Base-by-base conservation (phyloP, 2,888 invertebrate genomes). In the Eupeodes luniger region DNA sequence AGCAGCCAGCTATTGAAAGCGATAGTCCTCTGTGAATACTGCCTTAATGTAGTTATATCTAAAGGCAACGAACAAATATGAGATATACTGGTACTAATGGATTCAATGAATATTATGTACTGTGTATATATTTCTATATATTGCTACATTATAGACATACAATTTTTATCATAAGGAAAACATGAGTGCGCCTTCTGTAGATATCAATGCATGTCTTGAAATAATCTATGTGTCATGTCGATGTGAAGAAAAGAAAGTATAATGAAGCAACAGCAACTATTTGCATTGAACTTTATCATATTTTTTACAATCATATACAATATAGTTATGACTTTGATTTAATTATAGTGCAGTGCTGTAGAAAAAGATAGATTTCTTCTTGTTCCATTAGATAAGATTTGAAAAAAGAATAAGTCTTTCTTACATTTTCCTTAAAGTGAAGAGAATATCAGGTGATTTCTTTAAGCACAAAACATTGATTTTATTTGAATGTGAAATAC, bases 21-120 rank as follows among this genome's bases (percentile, higher is more conserved):
- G 27, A 49, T 66, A 47, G 64, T 47, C 64, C 64, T 47, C 64
- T 66, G 14, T 12, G 0, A 47, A 40, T 5, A 66, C 44, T 66
- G 47, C 47, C 47, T 49, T 49, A n/a, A 44, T 16, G 5, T 40
- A n/a, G 40, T 40, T 16, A n/a, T 7, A 62, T 44, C 16, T 44
- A 47, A 44, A 47, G 19, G 44, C 64, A 64, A 19, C 11, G 16
- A 64, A 12, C 1, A 19, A 47, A 14, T 4, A 4, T 49, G 1
- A 64, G 64, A 47, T 14, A 64, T 47, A 40, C 40, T 9, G 6
- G 4, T 40, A 40, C 6, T 40, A 2, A 27, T 27, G 19, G 7
- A 34, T 59, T 6, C 34, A 59, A 14, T 34, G 34, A 47, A 14
- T 57, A 6, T 57, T 10, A 44, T 44, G 44, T 9, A 3, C 27